These are phyloP conservation scores for Anguilla megastoma DNA, from an alignment of 2,797 vertebrate species.

Conservation along the genomic window DNA sequence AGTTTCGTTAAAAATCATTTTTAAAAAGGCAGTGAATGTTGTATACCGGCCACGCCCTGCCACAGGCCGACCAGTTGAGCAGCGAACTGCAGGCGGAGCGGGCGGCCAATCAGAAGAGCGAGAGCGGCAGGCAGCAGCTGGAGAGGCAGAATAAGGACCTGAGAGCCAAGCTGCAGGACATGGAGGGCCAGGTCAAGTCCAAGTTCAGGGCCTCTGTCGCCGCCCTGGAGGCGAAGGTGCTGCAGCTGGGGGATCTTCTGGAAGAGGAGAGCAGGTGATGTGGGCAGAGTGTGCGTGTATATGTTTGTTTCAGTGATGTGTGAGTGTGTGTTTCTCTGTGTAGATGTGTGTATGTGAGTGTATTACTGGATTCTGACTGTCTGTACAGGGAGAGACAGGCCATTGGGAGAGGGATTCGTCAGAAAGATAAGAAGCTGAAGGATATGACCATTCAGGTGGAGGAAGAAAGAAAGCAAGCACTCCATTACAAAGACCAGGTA, in stretches of 20 bases:
- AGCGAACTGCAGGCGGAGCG: conserved; percentile 89
- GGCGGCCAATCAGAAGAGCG: conserved; percentile 84
- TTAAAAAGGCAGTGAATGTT: too few species aligned
- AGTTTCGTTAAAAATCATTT: too few species aligned
- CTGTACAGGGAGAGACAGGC: conserved; percentile 85
- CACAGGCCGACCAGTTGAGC: conserved; percentile 89
- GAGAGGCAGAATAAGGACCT: conserved; percentile 97
- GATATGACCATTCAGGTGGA: conserved; percentile 89
- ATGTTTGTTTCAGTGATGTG: background rate
- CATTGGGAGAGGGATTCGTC: conserved; percentile 78
- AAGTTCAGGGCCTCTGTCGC: conserved; percentile 90
- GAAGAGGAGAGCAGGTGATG: conserved; percentile 91
- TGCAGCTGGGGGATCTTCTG: conserved; percentile 89
- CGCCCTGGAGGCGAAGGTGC: conserved; percentile 86
- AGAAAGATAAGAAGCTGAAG: conserved; percentile 97
- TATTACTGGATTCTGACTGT: background rate
- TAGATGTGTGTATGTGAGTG: background rate
- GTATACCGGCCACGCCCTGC: background rate
- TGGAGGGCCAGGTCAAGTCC: conserved; percentile 89
- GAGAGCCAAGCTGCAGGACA: conserved; percentile 89
- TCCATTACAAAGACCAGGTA: conserved; percentile 98
- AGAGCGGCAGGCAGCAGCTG: conserved; percentile 89
- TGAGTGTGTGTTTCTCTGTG: background rate
- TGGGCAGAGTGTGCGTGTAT: background rate
- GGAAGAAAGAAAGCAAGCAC: conserved; percentile 88